These are phyloP conservation scores for Lasioglossum calceatum DNA, from an alignment of 2,888 invertebrate species.

Conservation along the genomic window DNA sequence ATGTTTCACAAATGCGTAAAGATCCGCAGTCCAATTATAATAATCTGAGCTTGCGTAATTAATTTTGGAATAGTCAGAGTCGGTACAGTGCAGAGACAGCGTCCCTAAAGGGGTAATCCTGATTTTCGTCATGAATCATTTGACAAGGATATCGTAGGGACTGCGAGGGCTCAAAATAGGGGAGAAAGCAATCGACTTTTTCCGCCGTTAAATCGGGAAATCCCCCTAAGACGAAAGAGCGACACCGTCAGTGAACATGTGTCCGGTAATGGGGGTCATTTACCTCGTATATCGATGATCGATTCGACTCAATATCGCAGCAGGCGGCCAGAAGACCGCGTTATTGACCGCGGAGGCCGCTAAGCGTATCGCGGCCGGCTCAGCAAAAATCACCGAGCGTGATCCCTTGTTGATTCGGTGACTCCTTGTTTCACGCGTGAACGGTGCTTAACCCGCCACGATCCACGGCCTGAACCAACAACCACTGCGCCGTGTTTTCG, in stretches of 20 bases:
- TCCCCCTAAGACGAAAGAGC: conserved; percentile 6
- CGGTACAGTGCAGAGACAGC: background rate
- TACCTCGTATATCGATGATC: conserved; percentile 15
- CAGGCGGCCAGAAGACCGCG: conserved; percentile 11
- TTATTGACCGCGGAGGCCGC: conserved; percentile 11
- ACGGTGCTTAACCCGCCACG: conserved; percentile 20
- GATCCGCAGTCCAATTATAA: no score
- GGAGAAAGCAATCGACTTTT: background rate
- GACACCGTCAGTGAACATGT: background rate
- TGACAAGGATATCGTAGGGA: background rate
- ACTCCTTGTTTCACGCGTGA: conserved; percentile 30
- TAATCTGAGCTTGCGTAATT: background rate
- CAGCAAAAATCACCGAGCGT: conserved; percentile 18
- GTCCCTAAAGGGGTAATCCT: background rate
- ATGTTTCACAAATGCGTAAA: no score
- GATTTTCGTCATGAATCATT: background rate
- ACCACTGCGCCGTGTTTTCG: conserved; percentile 20
- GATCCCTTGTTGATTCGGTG: conserved; percentile 15
- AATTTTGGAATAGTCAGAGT: background rate
- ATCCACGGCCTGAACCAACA: conserved; percentile 23
- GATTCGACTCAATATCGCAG: conserved; percentile 9
- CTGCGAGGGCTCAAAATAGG: background rate
- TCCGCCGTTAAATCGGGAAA: background rate
- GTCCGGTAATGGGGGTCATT: conserved; percentile 18
- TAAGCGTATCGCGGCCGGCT: conserved; percentile 1